A percentile compares a stretch with the other conserved stretches of the same genome.
Conservation (phyloP, 2,113 vertebrate species). For the Hystrix brachyura region DNA sequence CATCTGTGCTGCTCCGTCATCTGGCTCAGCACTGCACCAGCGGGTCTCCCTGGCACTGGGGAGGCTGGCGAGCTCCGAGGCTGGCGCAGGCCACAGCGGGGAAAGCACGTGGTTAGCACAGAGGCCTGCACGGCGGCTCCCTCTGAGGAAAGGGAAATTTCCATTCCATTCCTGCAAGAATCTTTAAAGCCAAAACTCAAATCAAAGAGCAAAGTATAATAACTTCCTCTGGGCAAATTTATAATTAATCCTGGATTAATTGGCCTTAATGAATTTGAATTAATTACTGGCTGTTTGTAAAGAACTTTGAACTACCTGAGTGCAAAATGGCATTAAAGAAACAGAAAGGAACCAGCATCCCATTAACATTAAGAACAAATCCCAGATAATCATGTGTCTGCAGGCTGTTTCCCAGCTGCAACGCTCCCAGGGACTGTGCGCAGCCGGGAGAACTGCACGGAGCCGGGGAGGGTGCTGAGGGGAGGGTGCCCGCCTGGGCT, state of each 20-base stretch:
- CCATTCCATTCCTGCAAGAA: constrained; percentile 73
- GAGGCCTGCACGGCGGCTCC: constrained; percentile 12
- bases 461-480: not conserved
- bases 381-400: constrained; percentile 67
- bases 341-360: constrained; percentile 64
- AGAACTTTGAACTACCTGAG: constrained; percentile 80
- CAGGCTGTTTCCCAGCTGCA: constrained; percentile 46
- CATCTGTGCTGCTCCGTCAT: not conserved
- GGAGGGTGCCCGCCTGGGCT: not conserved
- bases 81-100: not conserved
- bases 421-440: not conserved
- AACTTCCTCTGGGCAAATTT: constrained; percentile 81
- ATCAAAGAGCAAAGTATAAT: constrained; percentile 83
- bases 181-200: constrained; percentile 74
- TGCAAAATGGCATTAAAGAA: constrained; percentile 77
- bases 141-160: constrained; percentile 75
- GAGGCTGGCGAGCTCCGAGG: not conserved
- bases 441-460: not conserved
- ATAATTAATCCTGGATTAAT: constrained; percentile 86
- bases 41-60: not conserved
- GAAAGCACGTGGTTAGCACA: constrained; percentile 58
- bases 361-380: constrained; percentile 75
- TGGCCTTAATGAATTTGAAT: constrained; percentile 84
- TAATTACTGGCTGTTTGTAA: constrained; percentile 80
- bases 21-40: not conserved